These are phyloP conservation scores for Chrysemys picta DNA, from an alignment of 2,113 vertebrate species.

Conservation along the genomic window DNA sequence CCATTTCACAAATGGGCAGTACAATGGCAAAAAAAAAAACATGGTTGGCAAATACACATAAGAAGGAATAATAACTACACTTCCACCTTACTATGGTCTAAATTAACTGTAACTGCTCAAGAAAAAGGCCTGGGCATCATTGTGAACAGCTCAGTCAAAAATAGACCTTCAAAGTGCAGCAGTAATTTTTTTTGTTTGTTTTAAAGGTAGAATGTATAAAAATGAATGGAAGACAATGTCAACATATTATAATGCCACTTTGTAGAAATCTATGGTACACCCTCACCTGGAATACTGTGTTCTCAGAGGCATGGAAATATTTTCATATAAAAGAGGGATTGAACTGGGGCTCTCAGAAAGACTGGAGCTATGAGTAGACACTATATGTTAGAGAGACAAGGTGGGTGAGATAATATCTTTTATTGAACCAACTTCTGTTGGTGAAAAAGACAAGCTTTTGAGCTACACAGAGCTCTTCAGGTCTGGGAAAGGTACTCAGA, in stretches of 20 bases:
- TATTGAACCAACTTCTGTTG: not conserved
- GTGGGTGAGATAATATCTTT: not conserved
- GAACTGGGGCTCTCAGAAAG: not conserved
- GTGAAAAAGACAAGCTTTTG: not conserved
- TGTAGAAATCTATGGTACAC: not conserved
- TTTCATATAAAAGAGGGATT: not conserved
- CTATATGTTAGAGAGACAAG: not conserved
- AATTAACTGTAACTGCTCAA: not conserved
- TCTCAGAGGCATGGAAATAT: not conserved
- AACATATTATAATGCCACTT: not conserved
- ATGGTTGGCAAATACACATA: not conserved
- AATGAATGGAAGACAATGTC: not conserved
- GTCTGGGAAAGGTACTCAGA: not conserved
- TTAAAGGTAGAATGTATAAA: not conserved
- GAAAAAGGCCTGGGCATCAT: not conserved
- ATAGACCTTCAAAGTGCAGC: not conserved
- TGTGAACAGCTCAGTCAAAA: not conserved
- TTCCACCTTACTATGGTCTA: not conserved
- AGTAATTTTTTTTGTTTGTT: not conserved
- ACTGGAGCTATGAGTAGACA: not conserved
- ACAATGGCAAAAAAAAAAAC: not conserved
- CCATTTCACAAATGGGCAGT: not conserved
- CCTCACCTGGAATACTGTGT: not conserved
- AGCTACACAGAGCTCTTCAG: not conserved
- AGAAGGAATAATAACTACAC: not conserved